Evolutionary conservation across 2,113 vertebrate genomes (phyloP).

Genomic region (Periophthalmodon schlosseri): DNA sequence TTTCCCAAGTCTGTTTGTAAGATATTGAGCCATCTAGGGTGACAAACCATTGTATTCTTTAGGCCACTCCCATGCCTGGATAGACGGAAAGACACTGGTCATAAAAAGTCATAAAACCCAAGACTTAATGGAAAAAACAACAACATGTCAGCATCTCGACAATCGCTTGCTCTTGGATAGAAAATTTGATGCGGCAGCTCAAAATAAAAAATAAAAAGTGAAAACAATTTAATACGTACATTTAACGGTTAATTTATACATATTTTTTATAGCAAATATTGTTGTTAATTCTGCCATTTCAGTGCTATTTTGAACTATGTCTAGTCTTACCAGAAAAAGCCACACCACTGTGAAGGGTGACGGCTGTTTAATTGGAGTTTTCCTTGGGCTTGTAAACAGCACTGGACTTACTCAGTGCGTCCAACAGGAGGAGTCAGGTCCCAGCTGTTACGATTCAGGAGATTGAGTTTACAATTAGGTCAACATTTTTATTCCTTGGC

Average conservation of each 20-base stretch:
- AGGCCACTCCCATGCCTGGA: conserved; percentile 22
- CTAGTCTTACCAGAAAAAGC: conserved; percentile 22
- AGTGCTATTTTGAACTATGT: conserved; percentile 22
- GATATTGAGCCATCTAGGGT: background rate
- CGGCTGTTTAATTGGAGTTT: conserved; percentile 42
- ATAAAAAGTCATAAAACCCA: background rate
- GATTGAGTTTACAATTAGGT: conserved; percentile 49
- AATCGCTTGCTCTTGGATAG: background rate
- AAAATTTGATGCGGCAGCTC: background rate
- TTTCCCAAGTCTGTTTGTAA: conserved; percentile 3
- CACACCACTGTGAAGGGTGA: conserved; percentile 20
- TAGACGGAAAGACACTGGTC: background rate
- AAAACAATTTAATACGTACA: background rate
- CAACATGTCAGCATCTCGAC: no score
- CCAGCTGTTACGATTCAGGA: conserved; percentile 59
- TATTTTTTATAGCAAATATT: background rate
- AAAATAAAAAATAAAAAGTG: background rate
- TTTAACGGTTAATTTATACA: background rate
- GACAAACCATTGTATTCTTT: conserved; percentile 7
- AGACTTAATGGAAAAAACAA: background rate
- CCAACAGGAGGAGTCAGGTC: conserved; percentile 43
- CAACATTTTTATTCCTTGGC: conserved; percentile 57
- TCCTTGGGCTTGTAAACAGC: conserved; percentile 39
- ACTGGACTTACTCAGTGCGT: conserved; percentile 24
- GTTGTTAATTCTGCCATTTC: conserved; percentile 3